Conservation (phyloP, 2,888 invertebrate genomes). For the Lochmaea crataegi region DNA sequence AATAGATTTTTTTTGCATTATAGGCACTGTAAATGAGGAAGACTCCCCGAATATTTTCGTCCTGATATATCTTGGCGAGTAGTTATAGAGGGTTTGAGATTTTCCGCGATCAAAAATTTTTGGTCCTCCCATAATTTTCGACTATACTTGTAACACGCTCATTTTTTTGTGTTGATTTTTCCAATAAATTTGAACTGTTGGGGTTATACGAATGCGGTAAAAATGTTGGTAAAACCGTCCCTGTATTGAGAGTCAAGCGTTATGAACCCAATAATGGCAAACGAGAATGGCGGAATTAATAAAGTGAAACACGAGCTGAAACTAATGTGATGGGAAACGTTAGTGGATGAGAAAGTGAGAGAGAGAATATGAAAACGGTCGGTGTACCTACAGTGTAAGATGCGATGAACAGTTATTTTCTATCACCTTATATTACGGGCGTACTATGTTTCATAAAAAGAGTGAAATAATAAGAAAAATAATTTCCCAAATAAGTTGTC, state of each 20-base stretch:
- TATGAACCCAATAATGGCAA: slow-evolving; percentile 41
- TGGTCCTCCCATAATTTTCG: no score
- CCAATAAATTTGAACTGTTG: no score
- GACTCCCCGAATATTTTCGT: no score
- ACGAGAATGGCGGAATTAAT: slow-evolving; percentile 54
- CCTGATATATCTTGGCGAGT: no score
- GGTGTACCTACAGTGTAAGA: slow-evolving; percentile 50
- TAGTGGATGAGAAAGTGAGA: slow-evolving; percentile 37
- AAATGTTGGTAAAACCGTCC: neutral
- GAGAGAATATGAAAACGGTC: slow-evolving; percentile 17
- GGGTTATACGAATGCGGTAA: neutral
- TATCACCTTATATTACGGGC: slow-evolving; percentile 35
- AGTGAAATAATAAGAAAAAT: neutral
- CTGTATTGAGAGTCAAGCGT: slow-evolving; percentile 33
- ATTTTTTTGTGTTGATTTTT: no score
- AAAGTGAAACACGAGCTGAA: slow-evolving; percentile 52
- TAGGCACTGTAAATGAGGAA: no score
- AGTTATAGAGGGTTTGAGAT: no score
- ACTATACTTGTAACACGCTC: no score
- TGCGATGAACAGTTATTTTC: slow-evolving; percentile 51
- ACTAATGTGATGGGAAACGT: slow-evolving; percentile 51
- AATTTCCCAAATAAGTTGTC: neutral
- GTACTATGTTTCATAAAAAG: neutral
- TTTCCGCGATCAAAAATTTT: no score
- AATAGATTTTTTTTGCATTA: no score